Evolutionary conservation across 2,113 vertebrate genomes (phyloP).

Genomic region (Seriola aureovittata): DNA sequence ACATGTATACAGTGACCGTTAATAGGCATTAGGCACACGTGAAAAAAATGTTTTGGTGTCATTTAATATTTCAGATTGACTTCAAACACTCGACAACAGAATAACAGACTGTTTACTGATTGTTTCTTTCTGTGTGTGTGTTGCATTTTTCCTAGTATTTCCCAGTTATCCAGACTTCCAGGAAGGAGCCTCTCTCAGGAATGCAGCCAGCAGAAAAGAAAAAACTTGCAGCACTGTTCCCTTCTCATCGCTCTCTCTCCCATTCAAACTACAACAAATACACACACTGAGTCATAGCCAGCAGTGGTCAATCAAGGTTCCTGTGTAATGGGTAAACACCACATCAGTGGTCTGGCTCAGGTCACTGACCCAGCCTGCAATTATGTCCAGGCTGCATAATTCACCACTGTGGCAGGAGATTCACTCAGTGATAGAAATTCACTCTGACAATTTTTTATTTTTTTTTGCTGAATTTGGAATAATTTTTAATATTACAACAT

Average conservation of each 20-base stretch:
- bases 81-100: slow-evolving; percentile 1
- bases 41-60: not conserved
- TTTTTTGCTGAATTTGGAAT: not conserved
- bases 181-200: slow-evolving; percentile 42
- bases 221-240: slow-evolving; percentile 5
- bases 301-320: slow-evolving; percentile 66
- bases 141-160: slow-evolving; percentile 46
- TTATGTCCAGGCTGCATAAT: slow-evolving; percentile 6
- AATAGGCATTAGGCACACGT: no score
- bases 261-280: slow-evolving; percentile 25
- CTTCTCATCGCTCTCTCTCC: slow-evolving; percentile 8
- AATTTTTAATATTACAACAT: not conserved
- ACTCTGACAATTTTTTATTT: not conserved
- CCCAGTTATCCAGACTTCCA: slow-evolving; percentile 38
- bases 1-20: not conserved
- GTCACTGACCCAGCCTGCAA: slow-evolving; percentile 66
- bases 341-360: slow-evolving; percentile 60
- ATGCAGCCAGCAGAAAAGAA: slow-evolving; percentile 5
- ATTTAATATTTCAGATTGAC: slow-evolving; percentile 16
- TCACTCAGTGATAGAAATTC: not conserved
- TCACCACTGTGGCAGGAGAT: not conserved
- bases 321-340: slow-evolving; percentile 74
- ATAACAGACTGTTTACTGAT: slow-evolving; percentile 1
- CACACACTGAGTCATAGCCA: slow-evolving; percentile 19
- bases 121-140: not conserved